These are phyloP conservation scores for Apostichopus californicus DNA, from an alignment of 35 echinoderm and acorn worm genomes.

Conservation along the genomic window DNA sequence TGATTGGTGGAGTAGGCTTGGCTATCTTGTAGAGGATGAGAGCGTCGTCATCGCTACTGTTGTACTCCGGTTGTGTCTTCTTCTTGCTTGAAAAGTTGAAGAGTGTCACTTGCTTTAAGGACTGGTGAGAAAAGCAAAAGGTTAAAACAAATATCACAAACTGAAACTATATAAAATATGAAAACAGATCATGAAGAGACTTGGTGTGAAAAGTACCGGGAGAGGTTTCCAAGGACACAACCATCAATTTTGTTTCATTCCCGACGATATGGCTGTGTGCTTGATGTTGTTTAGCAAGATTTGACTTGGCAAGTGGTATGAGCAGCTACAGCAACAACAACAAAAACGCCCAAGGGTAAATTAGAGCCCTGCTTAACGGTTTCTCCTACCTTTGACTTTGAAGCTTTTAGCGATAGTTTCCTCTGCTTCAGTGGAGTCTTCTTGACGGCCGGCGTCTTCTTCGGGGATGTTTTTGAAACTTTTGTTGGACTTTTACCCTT, in stretches of 20 bases:
- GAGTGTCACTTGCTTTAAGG: constrained; percentile 83
- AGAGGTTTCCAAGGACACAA: too few species aligned
- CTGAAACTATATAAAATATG: not conserved
- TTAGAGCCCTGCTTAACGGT: too few species aligned
- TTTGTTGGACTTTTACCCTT: not conserved
- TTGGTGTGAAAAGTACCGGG: too few species aligned
- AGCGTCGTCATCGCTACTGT: constrained; percentile 51
- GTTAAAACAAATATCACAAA: not conserved
- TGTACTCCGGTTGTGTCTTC: constrained; percentile 32
- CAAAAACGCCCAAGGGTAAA: too few species aligned
- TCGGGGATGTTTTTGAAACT: not conserved
- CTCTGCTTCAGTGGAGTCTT: constrained; percentile 56
- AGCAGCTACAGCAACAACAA: too few species aligned
- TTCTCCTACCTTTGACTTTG: constrained; percentile 7
- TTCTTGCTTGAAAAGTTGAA: constrained; percentile 84
- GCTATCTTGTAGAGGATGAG: constrained; percentile 61
- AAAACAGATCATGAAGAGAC: too few species aligned
- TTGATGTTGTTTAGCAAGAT: too few species aligned
- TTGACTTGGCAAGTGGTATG: too few species aligned
- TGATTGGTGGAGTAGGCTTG: constrained; percentile 22
- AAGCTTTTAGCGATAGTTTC: not conserved
- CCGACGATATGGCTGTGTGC: too few species aligned
- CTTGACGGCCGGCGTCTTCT: constrained; percentile 34
- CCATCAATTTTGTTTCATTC: too few species aligned
- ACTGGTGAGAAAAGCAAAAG: constrained; percentile 43